Evolutionary conservation across 2,113 vertebrate species (phyloP).

Genomic region (Apus apus): DNA sequence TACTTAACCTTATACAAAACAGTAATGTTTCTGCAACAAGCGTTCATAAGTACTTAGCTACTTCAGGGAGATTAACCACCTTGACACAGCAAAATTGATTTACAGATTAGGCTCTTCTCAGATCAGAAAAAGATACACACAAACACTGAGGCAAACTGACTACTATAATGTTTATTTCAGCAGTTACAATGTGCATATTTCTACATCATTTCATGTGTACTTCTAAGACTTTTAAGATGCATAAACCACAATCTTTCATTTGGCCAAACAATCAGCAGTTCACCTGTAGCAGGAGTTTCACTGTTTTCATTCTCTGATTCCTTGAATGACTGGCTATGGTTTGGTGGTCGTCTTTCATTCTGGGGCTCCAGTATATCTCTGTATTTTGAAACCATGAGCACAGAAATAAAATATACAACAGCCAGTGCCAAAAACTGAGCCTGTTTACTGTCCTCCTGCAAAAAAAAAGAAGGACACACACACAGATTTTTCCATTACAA

Average conservation of each 20-base stretch:
- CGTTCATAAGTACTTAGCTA: neutral
- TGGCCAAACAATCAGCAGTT: neutral
- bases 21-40: neutral
- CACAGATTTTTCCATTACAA: slow-evolving; percentile 28
- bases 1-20: neutral
- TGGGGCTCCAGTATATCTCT: slow-evolving; percentile 97
- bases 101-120: neutral
- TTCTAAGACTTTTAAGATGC: neutral
- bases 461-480: neutral
- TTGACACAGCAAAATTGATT: neutral
- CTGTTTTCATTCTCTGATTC: slow-evolving; percentile 74
- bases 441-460: slow-evolving; percentile 98
- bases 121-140: neutral
- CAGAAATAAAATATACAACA: slow-evolving; percentile 98
- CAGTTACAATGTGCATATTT: neutral
- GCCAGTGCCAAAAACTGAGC: slow-evolving; percentile 97
- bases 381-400: slow-evolving; percentile 99
- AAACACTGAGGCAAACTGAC: neutral
- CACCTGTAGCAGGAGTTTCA: slow-evolving; percentile 28
- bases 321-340: slow-evolving; percentile 76
- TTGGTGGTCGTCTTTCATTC: slow-evolving; percentile 82
- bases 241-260: neutral
- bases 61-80: neutral
- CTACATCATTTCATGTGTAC: neutral
- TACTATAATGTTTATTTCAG: neutral